phyloP scores from a whole-genome alignment of 2,888 invertebrate species.

The Oligia latruncula region DNA sequence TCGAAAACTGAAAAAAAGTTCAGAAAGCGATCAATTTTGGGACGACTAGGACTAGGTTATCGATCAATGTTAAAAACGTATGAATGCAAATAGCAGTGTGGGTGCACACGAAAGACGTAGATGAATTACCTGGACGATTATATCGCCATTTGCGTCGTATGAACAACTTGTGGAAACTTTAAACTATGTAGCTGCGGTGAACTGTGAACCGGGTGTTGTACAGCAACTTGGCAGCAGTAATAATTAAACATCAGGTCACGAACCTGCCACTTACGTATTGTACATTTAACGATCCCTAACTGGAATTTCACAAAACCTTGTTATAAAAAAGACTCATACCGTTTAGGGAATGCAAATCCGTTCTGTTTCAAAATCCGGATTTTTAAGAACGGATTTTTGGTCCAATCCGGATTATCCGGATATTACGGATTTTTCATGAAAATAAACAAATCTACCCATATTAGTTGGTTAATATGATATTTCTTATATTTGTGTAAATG shows the following conservation, averaged over 20 bases:
- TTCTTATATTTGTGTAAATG: too few relatives aligned
- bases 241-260: slow-evolving; percentile 50
- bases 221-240: slow-evolving; percentile 31
- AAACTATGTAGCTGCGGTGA: slow-evolving; percentile 23
- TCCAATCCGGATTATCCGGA: too few relatives aligned
- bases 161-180: slow-evolving; percentile 29
- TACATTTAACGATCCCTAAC: slow-evolving; percentile 41
- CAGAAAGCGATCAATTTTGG: neutral
- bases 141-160: neutral
- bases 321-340: slow-evolving; percentile 19
- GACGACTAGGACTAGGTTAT: neutral
- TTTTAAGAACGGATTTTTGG: too few relatives aligned
- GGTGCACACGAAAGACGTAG: neutral
- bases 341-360: too few relatives aligned
- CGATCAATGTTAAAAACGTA: neutral
- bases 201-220: slow-evolving; percentile 10
- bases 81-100: neutral
- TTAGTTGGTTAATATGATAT: too few relatives aligned
- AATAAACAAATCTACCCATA: too few relatives aligned
- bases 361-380: too few relatives aligned
- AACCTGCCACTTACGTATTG: slow-evolving; percentile 44
- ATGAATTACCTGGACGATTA: slow-evolving; percentile 2
- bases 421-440: too few relatives aligned
- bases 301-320: slow-evolving; percentile 34
- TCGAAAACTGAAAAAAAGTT: neutral